These are phyloP conservation scores for Drosophila lutescens DNA, from an alignment of 2,888 invertebrate genomes.

Conservation along the genomic window DNA sequence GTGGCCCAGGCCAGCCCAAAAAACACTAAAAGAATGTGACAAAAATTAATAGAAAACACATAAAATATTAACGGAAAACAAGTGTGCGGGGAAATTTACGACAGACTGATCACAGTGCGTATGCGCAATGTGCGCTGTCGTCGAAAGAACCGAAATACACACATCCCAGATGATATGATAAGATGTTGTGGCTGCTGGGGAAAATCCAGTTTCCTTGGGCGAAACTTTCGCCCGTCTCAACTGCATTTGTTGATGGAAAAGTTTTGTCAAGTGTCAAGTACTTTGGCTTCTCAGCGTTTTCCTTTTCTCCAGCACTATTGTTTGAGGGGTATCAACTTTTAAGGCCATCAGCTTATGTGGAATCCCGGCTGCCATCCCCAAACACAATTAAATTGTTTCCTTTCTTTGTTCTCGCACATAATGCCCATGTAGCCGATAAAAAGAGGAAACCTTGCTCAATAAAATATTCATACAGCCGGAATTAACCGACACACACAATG, in stretches of 20 bases:
- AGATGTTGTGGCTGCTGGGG: conserved; percentile 8
- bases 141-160: conserved; percentile 2
- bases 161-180: not conserved
- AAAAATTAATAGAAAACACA: conserved; percentile 75
- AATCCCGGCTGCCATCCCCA: conserved; percentile 14
- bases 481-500: conserved; percentile 29
- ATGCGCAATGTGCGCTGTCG: conserved; percentile 31
- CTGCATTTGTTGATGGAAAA: conserved; percentile 40
- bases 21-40: conserved; percentile 50
- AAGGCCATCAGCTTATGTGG: conserved; percentile 28
- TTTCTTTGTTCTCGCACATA: conserved; percentile 28
- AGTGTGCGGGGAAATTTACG: conserved; percentile 21
- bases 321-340: conserved; percentile 12
- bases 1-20: conserved; percentile 13
- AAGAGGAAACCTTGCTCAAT: conserved; percentile 51
- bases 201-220: conserved; percentile 19
- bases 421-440: conserved; percentile 40
- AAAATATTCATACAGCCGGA: conserved; percentile 71
- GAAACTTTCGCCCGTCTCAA: conserved; percentile 26
- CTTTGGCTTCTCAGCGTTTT: conserved; percentile 20
- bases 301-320: conserved; percentile 10
- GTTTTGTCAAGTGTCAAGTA: conserved; percentile 36
- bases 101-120: conserved; percentile 37
- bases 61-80: conserved; percentile 62
- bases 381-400: conserved; percentile 29